Percentiles rank a stretch among this genome's conserved stretches.
phyloP scores from a whole-genome alignment of 1,140 invertebrate genomes.

The Heliothis subflexa region DNA sequence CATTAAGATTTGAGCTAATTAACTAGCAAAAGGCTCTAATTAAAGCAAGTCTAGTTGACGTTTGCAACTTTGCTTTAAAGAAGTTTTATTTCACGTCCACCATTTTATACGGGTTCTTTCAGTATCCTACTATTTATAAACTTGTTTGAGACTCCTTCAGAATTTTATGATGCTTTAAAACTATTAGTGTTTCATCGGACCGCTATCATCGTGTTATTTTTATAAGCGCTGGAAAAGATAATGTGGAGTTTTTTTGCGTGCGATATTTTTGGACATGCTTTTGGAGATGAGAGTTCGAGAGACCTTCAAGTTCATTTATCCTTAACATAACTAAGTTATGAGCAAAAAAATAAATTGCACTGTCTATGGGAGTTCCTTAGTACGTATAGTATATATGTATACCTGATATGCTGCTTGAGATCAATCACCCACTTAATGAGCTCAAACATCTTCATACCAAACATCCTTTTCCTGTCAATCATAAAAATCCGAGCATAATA shows the following conservation, averaged over 20 bases:
- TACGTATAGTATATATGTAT: too few species aligned
- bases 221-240: not conserved
- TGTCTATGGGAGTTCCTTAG: too few species aligned
- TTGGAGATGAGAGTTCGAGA: not conserved
- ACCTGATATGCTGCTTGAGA: too few species aligned
- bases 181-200: slow-evolving; percentile 37
- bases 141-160: slow-evolving; percentile 1
- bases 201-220: slow-evolving; percentile 31
- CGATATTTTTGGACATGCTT: slow-evolving; percentile 5
- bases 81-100: not conserved
- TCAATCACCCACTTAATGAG: too few species aligned
- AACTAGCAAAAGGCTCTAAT: slow-evolving; percentile 28
- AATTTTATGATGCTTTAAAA: slow-evolving; percentile 25
- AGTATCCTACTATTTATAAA: slow-evolving; percentile 3
- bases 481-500: slow-evolving; percentile 7
- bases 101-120: slow-evolving; percentile 10
- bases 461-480: slow-evolving; percentile 5
- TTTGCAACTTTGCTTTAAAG: slow-evolving; percentile 28
- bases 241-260: slow-evolving; percentile 4
- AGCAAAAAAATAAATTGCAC: too few species aligned
- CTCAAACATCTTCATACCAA: not conserved
- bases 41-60: slow-evolving; percentile 30
- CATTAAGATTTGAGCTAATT: slow-evolving; percentile 38
- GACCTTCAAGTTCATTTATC: too few species aligned
- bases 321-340: too few species aligned